Conservation (phyloP, 2,113 vertebrate species). For the Peromyscus maniculatus region DNA sequence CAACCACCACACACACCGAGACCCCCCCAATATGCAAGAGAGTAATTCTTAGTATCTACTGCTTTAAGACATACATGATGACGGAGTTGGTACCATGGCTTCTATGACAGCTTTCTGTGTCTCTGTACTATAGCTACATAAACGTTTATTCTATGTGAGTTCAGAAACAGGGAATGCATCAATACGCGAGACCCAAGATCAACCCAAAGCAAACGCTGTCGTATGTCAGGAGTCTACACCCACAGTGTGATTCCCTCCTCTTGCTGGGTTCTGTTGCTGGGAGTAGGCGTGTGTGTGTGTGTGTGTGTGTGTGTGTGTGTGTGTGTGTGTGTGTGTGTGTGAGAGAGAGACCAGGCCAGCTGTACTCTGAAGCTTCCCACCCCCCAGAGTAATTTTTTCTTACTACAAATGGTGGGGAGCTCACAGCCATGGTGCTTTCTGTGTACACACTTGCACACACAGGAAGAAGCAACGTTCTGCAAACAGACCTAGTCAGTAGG, state of each 20-base stretch:
- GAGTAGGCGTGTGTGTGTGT: not conserved
- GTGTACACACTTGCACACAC: not conserved
- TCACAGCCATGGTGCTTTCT: not conserved
- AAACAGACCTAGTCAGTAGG: not conserved
- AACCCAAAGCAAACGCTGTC: not conserved
- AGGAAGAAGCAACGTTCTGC: not conserved
- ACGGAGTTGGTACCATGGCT: not conserved
- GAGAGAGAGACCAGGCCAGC: not conserved
- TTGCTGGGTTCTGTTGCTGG: not conserved
- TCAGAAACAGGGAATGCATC: not conserved
- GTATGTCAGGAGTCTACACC: not conserved
- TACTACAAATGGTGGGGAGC: not conserved
- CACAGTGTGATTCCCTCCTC: not conserved
- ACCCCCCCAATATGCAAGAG: not conserved
- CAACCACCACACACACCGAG: not conserved
- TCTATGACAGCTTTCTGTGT: not conserved
- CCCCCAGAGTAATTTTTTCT: not conserved
- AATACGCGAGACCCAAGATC: not conserved
- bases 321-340: too few species aligned
- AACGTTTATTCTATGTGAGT: not conserved
- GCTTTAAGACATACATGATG: not conserved
- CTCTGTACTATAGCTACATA: not conserved
- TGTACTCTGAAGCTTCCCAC: not conserved
- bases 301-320: too few species aligned
- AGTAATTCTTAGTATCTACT: not conserved